Evolutionary conservation across 2,888 invertebrate species (phyloP).

Genomic region (Caenorhabditis sulstoni): DNA sequence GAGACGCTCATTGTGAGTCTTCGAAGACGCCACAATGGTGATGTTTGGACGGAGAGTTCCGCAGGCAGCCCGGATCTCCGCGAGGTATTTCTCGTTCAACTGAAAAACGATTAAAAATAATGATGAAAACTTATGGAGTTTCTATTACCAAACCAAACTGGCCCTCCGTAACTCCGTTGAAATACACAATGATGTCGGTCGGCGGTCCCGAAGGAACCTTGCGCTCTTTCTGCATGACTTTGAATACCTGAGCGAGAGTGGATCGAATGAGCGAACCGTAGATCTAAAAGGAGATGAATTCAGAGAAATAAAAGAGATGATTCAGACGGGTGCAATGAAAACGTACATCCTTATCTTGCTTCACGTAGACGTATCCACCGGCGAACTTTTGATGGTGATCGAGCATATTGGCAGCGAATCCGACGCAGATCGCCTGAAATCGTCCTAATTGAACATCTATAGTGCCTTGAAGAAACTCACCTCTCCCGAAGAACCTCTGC

Average conservation of each 20-base stretch:
- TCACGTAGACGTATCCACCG: conserved; percentile 59
- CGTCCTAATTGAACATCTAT: not conserved
- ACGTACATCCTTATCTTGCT: conserved; percentile 18
- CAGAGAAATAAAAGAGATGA: too few relatives aligned
- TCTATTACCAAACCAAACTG: conserved; percentile 27
- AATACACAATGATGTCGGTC: conserved; percentile 44
- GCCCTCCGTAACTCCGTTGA: conserved; percentile 64
- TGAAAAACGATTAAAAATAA: conserved; percentile 3
- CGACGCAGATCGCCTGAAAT: conserved; percentile 49
- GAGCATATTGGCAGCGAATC: conserved; percentile 55
- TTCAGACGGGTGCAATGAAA: not conserved
- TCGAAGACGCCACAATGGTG: conserved; percentile 45
- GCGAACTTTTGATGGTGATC: conserved; percentile 52
- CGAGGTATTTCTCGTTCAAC: conserved; percentile 36
- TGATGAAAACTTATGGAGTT: not conserved
- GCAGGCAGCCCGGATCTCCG: conserved; percentile 24
- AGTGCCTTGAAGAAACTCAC: too few relatives aligned
- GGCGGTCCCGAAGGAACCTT: conserved; percentile 10
- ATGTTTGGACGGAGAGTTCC: conserved; percentile 16
- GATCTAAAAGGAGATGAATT: conserved; percentile 9
- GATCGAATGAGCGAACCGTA: conserved; percentile 30
- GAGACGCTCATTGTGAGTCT: conserved; percentile 47
- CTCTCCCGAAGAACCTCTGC: conserved; percentile 1
- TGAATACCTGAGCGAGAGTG: conserved; percentile 5
- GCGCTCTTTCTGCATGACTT: conserved; percentile 20